These are phyloP conservation scores for Coregonus ussuriensis DNA, from an alignment of 2,797 vertebrate genomes.

Conservation along the genomic window DNA sequence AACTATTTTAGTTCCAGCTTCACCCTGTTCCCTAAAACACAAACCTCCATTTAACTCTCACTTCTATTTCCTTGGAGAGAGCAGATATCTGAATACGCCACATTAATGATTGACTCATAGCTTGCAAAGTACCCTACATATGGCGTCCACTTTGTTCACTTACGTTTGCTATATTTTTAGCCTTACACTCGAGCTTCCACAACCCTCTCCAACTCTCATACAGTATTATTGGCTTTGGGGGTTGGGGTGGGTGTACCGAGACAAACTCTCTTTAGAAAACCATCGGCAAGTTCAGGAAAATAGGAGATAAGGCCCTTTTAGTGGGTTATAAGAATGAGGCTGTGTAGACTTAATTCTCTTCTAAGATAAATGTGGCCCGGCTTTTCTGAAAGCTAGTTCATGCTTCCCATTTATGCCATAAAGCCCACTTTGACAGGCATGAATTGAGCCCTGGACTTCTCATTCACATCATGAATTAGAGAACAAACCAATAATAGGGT, in stretches of 20 bases:
- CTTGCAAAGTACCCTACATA: slow-evolving; percentile 58
- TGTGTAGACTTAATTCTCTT: slow-evolving; percentile 69
- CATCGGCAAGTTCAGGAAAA: slow-evolving; percentile 67
- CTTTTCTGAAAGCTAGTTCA: slow-evolving; percentile 64
- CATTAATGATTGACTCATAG: slow-evolving; percentile 74
- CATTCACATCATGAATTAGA: slow-evolving; percentile 72
- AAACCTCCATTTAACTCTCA: slow-evolving; percentile 69
- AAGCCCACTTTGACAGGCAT: slow-evolving; percentile 65
- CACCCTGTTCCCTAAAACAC: slow-evolving; percentile 55
- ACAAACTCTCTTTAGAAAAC: slow-evolving; percentile 68
- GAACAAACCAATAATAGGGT: slow-evolving; percentile 71
- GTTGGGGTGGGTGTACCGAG: slow-evolving; percentile 46
- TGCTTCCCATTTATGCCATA: slow-evolving; percentile 53
- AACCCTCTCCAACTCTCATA: slow-evolving; percentile 62
- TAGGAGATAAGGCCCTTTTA: slow-evolving; percentile 70
- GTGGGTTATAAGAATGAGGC: slow-evolving; percentile 66
- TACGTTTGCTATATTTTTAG: slow-evolving; percentile 65
- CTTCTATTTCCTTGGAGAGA: slow-evolving; percentile 48
- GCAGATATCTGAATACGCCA: slow-evolving; percentile 68
- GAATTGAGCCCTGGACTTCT: slow-evolving; percentile 68
- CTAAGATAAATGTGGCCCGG: slow-evolving; percentile 64
- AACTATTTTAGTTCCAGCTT: slow-evolving; percentile 50
- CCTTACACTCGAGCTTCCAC: slow-evolving; percentile 69
- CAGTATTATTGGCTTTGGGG: slow-evolving; percentile 64
- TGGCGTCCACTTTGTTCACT: slow-evolving; percentile 71